A percentile compares a stretch with the other conserved stretches of the same genome.
Evolutionary conservation across 37 sponge, comb jelly and placozoan species (phyloP).

Genomic region (Amphimedon queenslandica): DNA sequence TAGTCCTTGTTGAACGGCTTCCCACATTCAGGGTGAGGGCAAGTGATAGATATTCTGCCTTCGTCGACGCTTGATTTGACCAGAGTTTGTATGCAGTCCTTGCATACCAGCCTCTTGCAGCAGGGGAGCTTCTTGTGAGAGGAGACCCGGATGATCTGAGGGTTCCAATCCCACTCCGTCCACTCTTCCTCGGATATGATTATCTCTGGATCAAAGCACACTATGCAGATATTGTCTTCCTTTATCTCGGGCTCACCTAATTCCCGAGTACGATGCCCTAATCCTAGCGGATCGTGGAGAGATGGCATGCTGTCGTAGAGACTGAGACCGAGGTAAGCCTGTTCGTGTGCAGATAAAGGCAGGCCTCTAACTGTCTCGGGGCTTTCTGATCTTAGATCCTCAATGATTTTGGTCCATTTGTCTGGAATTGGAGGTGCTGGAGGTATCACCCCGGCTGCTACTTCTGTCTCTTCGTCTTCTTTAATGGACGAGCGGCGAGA

Average conservation of each 20-base stretch:
- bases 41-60: slow-evolving; percentile 33
- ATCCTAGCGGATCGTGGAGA: no score
- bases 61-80: slow-evolving; percentile 33
- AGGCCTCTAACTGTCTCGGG: no score
- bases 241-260: not conserved
- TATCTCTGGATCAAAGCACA: slow-evolving; percentile 17
- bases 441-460: no score
- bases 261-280: no score
- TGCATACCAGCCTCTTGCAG: slow-evolving; percentile 40
- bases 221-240: slow-evolving; percentile 20
- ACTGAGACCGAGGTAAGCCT: not conserved
- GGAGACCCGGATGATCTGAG: not conserved
- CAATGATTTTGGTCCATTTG: no score
- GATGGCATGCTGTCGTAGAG: not conserved
- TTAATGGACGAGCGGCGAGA: no score
- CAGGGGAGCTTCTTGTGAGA: slow-evolving; percentile 21
- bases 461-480: no score
- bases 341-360: no score
- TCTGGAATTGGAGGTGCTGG: no score
- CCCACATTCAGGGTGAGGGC: slow-evolving; percentile 59
- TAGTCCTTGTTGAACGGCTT: slow-evolving; percentile 22
- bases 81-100: slow-evolving; percentile 26
- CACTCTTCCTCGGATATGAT: not conserved
- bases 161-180: not conserved
- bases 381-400: no score